Conservation (phyloP, 2,888 invertebrate species). For the Patella caerulea region DNA sequence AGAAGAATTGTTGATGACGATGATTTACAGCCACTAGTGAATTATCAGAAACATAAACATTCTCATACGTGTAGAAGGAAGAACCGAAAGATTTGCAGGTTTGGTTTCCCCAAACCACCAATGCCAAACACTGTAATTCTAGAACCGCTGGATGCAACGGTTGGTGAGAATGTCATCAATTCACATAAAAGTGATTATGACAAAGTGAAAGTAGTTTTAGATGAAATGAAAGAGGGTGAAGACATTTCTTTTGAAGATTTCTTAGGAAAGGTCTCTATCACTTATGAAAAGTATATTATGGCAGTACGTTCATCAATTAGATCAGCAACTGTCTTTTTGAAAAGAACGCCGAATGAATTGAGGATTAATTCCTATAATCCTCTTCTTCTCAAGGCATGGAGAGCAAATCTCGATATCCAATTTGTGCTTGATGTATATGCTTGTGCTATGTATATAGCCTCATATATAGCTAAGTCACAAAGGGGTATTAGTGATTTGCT, state of each 20-base stretch:
- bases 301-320: constrained; percentile 13
- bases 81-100: constrained; percentile 1
- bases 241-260: background rate
- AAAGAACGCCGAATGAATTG: constrained; percentile 23
- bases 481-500: constrained; percentile 44
- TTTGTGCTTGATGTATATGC: too few relatives aligned
- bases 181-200: too few relatives aligned
- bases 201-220: background rate
- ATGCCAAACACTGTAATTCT: constrained; percentile 1
- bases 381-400: background rate
- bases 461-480: constrained; percentile 44
- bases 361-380: constrained; percentile 31
- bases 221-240: too few relatives aligned
- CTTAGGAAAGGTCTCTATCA: background rate
- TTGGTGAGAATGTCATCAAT: too few relatives aligned
- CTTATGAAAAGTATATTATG: constrained; percentile 14
- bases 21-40: constrained; percentile 20
- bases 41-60: constrained; percentile 33
- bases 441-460: constrained; percentile 28
- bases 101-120: constrained; percentile 12
- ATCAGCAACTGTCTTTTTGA: constrained; percentile 26
- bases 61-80: constrained; percentile 26
- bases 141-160: constrained; percentile 14
- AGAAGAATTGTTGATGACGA: constrained; percentile 26
- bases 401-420: too few relatives aligned